Conservation (phyloP, 2,888 invertebrate species). For the Bimastos eiseni region DNA sequence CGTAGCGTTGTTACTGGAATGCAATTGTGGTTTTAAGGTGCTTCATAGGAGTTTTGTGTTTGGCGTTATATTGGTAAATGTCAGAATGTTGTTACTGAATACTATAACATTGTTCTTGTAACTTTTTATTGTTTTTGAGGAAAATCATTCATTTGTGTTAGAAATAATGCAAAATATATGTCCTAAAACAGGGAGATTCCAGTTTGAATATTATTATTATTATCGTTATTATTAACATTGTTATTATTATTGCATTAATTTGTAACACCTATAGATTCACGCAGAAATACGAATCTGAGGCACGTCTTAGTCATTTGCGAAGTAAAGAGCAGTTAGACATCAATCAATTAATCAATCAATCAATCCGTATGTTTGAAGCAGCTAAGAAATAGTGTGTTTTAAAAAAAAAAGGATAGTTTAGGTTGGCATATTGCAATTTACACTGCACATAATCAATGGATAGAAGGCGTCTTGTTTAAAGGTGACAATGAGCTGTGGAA, state of each 20-base stretch:
- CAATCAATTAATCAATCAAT: no score
- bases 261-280: no score
- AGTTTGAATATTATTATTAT: background rate
- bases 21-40: background rate
- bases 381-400: no score
- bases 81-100: background rate
- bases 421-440: no score
- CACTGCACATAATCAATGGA: no score
- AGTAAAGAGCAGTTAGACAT: no score
- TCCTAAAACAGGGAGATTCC: background rate
- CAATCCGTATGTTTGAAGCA: no score
- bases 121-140: background rate
- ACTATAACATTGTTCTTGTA: background rate
- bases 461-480: background rate
- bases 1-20: background rate
- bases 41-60: background rate
- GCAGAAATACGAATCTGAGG: no score
- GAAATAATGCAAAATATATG: background rate
- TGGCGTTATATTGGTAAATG: background rate
- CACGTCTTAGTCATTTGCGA: no score
- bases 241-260: no score
- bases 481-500: background rate
- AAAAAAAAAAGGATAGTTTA: no score
- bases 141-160: background rate
- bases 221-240: background rate